Conservation (phyloP, 1,140 invertebrate species). For the Grapholita molesta region DNA sequence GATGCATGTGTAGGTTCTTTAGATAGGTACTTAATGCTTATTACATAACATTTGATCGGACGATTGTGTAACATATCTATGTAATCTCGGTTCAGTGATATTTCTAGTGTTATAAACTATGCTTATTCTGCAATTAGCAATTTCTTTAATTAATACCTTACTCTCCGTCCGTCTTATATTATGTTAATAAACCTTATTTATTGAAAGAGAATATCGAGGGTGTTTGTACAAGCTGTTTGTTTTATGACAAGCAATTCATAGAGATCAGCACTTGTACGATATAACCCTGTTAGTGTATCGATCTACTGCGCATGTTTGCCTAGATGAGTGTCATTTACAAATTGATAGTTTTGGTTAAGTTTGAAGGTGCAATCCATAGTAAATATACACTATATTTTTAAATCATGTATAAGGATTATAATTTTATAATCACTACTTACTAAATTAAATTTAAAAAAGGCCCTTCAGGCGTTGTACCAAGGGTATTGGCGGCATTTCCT, state of each 20-base stretch:
- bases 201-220: not conserved
- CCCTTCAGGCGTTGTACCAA: no score
- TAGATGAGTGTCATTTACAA: slow-evolving; percentile 12
- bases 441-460: no score
- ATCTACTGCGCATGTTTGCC: slow-evolving; percentile 5
- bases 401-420: no score
- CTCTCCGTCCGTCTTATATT: no score
- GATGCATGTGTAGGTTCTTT: slow-evolving; percentile 4
- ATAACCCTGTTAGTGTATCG: slow-evolving; percentile 15
- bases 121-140: not conserved
- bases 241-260: not conserved
- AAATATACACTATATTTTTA: no score
- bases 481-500: no score
- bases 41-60: slow-evolving; percentile 7
- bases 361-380: not conserved
- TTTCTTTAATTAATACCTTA: not conserved
- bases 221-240: not conserved
- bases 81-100: not conserved
- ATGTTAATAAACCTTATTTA: no score
- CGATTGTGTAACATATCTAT: not conserved
- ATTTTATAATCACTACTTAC: no score
- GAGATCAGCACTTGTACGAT: slow-evolving; percentile 15
- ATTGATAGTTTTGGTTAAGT: not conserved
- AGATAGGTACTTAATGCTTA: not conserved
- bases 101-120: not conserved